phyloP scores from a whole-genome alignment of 2,113 vertebrate genomes.

The Aphyosemion australe region DNA sequence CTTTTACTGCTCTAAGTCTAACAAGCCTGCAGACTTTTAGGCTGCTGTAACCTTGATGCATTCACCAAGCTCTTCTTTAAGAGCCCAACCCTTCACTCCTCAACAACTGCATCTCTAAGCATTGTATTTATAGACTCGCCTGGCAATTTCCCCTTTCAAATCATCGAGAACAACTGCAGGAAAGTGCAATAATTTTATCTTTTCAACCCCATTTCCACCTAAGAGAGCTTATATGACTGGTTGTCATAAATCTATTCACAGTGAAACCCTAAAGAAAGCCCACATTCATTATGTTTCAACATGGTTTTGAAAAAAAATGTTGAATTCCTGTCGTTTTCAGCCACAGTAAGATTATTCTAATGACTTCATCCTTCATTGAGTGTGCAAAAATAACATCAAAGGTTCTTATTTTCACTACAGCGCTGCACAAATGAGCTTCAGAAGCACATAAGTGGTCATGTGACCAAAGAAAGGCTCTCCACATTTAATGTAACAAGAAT shows the following conservation, averaged over 20 bases:
- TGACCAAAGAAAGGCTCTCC: conserved; percentile 41
- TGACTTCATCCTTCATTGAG: conserved; percentile 4
- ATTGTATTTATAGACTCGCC: conserved; percentile 67
- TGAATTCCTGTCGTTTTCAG: conserved; percentile 23
- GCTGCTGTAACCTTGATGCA: conserved; percentile 62
- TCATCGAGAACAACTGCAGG: conserved; percentile 8
- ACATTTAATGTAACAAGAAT: conserved; percentile 52
- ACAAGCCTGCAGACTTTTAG: conserved; percentile 45
- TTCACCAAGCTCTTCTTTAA: conserved; percentile 34
- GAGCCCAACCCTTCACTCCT: conserved; percentile 43
- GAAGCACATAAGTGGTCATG: conserved; percentile 47
- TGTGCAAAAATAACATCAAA: conserved; percentile 44
- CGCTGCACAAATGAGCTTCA: conserved; percentile 40
- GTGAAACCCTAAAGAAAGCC: conserved; percentile 22
- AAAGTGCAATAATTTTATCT: not conserved
- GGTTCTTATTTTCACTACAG: conserved; percentile 25
- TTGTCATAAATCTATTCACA: conserved; percentile 10
- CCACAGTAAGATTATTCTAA: conserved; percentile 13
- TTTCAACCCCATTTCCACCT: not conserved
- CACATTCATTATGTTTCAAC: not conserved
- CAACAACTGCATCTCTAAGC: conserved; percentile 45
- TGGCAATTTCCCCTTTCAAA: conserved; percentile 14
- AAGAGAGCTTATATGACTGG: not conserved
- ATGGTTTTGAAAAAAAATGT: conserved; percentile 11
- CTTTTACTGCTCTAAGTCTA: conserved; percentile 22